These are phyloP conservation scores for Gisinianus flammeolus DNA, from an alignment of 2,888 invertebrate genomes.

Conservation along the genomic window DNA sequence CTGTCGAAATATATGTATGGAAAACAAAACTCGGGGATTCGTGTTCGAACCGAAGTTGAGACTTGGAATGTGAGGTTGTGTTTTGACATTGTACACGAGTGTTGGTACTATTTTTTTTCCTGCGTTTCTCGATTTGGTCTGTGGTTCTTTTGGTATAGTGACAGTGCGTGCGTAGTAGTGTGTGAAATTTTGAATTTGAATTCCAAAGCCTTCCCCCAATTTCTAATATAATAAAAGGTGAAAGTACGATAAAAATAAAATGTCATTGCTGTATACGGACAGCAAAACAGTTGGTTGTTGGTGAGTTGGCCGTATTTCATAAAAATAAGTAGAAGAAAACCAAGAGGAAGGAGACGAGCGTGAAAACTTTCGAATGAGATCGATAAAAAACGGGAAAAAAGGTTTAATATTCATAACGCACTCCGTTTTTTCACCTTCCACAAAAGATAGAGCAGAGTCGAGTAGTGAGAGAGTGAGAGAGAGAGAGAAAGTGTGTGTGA, in stretches of 20 bases:
- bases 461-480: neutral
- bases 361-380: slow-evolving; percentile 25
- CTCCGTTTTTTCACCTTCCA: slow-evolving; percentile 16
- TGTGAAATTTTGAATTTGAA: neutral
- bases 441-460: neutral
- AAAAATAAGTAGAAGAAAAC: no score
- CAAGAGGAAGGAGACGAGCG: neutral
- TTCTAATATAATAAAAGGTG: neutral
- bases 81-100: neutral
- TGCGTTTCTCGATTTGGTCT: neutral
- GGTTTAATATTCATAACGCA: slow-evolving; percentile 28
- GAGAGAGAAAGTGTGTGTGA: neutral
- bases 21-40: no score
- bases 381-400: slow-evolving; percentile 14
- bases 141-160: neutral
- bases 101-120: neutral
- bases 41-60: no score
- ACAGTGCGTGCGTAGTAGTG: neutral
- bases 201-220: neutral
- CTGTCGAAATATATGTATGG: no score
- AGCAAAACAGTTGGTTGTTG: neutral
- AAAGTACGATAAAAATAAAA: neutral
- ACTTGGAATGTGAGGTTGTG: no score
- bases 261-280: neutral
- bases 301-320: no score